Evolutionary conservation across 2,797 vertebrate genomes (phyloP).

Genomic region (Microcaecilia unicolor): DNA sequence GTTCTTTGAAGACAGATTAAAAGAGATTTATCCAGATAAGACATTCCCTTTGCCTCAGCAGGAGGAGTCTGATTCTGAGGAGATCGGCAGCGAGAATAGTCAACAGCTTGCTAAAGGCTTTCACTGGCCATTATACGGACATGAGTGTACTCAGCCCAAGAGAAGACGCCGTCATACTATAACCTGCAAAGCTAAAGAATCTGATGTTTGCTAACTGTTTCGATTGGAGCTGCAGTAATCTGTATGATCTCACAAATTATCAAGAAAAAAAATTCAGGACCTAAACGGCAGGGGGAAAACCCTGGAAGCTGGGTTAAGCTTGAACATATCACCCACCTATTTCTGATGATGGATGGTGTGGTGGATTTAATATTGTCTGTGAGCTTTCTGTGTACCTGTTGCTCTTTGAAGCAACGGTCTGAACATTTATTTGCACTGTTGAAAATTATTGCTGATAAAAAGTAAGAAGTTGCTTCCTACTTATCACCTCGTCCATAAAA

Average conservation of each 20-base stretch:
- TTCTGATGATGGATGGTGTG: too few species aligned
- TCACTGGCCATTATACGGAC: conserved; percentile 72
- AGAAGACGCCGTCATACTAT: conserved; percentile 81
- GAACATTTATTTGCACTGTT: too few species aligned
- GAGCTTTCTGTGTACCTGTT: too few species aligned
- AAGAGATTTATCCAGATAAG: conserved; percentile 73
- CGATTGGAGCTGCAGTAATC: neutral
- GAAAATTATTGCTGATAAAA: too few species aligned
- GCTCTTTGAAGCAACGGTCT: too few species aligned
- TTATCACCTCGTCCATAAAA: too few species aligned
- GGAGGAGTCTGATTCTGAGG: conserved; percentile 82
- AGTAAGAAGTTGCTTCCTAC: too few species aligned
- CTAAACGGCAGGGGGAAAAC: too few species aligned
- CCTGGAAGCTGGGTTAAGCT: too few species aligned
- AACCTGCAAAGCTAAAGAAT: conserved; percentile 40
- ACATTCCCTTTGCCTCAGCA: conserved; percentile 59
- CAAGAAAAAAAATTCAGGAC: too few species aligned
- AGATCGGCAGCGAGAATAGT: conserved; percentile 65
- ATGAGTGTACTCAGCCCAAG: conserved; percentile 83
- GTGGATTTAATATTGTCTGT: too few species aligned
- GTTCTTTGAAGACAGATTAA: conserved; percentile 78
- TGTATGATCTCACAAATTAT: neutral
- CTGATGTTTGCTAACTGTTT: neutral
- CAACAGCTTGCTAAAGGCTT: conserved; percentile 56
- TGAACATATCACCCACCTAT: too few species aligned